phyloP scores from a whole-genome alignment of 2,113 vertebrate genomes.

The Onychostruthus taczanowskii region DNA sequence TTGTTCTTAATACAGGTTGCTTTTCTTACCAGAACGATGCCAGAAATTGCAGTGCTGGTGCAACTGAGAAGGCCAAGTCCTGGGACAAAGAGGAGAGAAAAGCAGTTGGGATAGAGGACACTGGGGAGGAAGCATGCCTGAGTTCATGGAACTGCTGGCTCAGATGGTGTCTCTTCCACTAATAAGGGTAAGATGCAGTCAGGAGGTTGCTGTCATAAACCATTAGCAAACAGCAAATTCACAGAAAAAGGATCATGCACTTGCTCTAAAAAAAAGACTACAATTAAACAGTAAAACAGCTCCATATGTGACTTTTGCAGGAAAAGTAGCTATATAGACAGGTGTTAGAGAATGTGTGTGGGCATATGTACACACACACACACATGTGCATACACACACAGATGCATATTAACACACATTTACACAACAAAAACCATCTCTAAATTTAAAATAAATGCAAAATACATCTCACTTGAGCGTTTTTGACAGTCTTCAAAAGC shows the following conservation, averaged over 20 bases:
- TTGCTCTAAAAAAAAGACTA: background rate
- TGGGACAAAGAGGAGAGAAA: background rate
- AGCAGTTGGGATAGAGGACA: rapidly evolving
- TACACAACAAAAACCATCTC: background rate
- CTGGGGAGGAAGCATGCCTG: rapidly evolving
- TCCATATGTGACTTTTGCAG: background rate
- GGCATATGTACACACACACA: background rate
- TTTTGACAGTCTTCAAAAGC: background rate
- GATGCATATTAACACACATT: background rate
- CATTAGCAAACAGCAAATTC: background rate
- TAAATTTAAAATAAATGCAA: background rate
- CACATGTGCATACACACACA: background rate
- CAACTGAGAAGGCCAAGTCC: background rate
- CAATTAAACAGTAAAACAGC: background rate
- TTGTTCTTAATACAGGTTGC: background rate
- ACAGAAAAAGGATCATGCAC: background rate
- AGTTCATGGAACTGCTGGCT: background rate
- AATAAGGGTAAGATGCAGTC: background rate
- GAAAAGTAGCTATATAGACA: background rate
- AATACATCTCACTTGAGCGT: background rate
- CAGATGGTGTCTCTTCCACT: background rate
- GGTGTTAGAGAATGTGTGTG: background rate
- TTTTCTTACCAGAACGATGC: background rate
- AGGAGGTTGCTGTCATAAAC: background rate
- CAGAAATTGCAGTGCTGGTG: background rate